Evolutionary conservation across 2,888 invertebrate species (phyloP).

Genomic region (Agelastica alni): DNA sequence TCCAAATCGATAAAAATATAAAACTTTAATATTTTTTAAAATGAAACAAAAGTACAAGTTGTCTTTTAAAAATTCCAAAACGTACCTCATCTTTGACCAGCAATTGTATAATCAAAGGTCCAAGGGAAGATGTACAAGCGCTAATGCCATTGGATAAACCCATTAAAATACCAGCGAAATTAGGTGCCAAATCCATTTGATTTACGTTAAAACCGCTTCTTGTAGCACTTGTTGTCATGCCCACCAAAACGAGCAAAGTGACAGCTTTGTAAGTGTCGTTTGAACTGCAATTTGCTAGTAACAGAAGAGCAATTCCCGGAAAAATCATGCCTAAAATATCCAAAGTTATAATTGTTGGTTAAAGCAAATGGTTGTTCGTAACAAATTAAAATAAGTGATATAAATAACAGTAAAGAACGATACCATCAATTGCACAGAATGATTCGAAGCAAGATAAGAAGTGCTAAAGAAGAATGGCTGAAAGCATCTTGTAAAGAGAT

Average conservation of each 20-base stretch:
- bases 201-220: slow-evolving; percentile 77
- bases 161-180: slow-evolving; percentile 81
- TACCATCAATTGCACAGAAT: too few relatives aligned
- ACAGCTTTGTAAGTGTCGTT: slow-evolving; percentile 62
- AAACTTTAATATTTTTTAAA: too few relatives aligned
- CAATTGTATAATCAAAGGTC: slow-evolving; percentile 72
- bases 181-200: slow-evolving; percentile 83
- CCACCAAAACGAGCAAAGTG: slow-evolving; percentile 68
- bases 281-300: slow-evolving; percentile 55
- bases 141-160: slow-evolving; percentile 79
- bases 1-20: too few relatives aligned
- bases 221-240: slow-evolving; percentile 73
- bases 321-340: slow-evolving; percentile 55
- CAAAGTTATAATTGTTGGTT: background rate
- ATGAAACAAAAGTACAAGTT: too few relatives aligned
- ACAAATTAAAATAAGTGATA: too few relatives aligned
- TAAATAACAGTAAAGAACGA: too few relatives aligned
- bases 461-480: too few relatives aligned
- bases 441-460: too few relatives aligned
- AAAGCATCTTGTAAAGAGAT: too few relatives aligned
- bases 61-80: too few relatives aligned
- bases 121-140: slow-evolving; percentile 76
- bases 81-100: slow-evolving; percentile 71
- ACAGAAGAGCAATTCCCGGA: slow-evolving; percentile 68
- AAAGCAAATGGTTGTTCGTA: too few relatives aligned